These are phyloP conservation scores for Malaclemys terrapin DNA, from an alignment of 2,113 vertebrate genomes.

Conservation along the genomic window DNA sequence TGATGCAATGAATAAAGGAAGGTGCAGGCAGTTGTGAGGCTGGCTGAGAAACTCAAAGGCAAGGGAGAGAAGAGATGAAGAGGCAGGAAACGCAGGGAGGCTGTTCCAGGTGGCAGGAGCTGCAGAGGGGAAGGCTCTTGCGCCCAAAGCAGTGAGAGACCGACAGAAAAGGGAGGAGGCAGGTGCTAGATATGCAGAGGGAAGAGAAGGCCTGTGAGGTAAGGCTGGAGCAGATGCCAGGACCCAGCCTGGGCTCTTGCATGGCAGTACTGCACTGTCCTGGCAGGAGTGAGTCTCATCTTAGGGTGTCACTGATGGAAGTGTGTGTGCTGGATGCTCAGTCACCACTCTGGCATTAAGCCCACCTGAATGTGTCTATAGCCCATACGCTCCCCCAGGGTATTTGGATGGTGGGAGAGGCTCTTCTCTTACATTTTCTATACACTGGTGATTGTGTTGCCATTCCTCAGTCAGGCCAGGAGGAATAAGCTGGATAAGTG, in stretches of 20 bases:
- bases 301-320: neutral
- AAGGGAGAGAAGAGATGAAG: slow-evolving; percentile 34
- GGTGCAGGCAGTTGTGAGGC: slow-evolving; percentile 49
- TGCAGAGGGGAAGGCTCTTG: neutral
- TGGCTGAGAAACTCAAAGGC: neutral
- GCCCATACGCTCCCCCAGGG: neutral
- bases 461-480: neutral
- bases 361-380: neutral
- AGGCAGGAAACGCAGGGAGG: neutral
- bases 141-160: neutral
- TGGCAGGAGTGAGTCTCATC: neutral
- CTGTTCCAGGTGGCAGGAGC: neutral
- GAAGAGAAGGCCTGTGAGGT: neutral
- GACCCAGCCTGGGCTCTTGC: neutral
- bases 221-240: neutral
- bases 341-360: neutral
- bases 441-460: neutral
- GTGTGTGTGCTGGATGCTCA: neutral
- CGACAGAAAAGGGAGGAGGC: neutral
- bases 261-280: neutral
- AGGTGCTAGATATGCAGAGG: neutral
- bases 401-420: neutral
- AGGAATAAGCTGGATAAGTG: neutral
- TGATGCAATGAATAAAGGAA: slow-evolving; percentile 48
- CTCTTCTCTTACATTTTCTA: neutral